Evolutionary conservation across 2,113 vertebrate genomes (phyloP).

Genomic region (Microcebus lehilahytsara): DNA sequence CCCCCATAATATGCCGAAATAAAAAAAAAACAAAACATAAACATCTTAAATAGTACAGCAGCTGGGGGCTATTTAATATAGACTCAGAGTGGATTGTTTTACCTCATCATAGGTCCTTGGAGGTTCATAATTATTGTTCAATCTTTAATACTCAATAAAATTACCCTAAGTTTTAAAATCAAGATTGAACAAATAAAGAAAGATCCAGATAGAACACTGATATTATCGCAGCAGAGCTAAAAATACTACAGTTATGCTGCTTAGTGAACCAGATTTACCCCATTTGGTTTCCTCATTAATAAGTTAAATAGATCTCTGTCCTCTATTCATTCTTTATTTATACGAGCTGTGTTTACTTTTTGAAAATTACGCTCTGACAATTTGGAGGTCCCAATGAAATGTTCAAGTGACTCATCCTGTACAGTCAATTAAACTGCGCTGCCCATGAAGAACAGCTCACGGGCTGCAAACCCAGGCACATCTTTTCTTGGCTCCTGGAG

Average conservation of each 20-base stretch:
- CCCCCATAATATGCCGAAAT: too few relatives aligned
- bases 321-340: background rate
- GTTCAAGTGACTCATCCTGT: background rate
- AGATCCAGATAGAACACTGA: background rate
- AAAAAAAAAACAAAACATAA: background rate
- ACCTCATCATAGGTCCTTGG: background rate
- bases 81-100: background rate
- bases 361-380: slow-evolving; percentile 17
- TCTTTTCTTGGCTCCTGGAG: background rate
- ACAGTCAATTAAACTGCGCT: background rate
- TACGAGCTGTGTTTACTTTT: background rate
- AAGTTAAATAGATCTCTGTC: slow-evolving; percentile 4
- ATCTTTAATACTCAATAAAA: slow-evolving; percentile 18
- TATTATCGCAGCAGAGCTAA: background rate
- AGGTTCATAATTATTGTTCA: background rate
- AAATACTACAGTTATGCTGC: background rate
- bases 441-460: rapidly evolving
- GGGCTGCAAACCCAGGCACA: background rate
- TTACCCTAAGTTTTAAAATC: slow-evolving; percentile 43
- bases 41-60: background rate
- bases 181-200: slow-evolving; percentile 32
- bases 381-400: background rate
- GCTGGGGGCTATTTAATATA: background rate
- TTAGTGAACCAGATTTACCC: background rate
- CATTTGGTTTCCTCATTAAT: background rate